Percentiles rank a stretch among this genome's conserved stretches.
Conservation (phyloP, 2,113 vertebrate species). For the Tylochromis polylepis region DNA sequence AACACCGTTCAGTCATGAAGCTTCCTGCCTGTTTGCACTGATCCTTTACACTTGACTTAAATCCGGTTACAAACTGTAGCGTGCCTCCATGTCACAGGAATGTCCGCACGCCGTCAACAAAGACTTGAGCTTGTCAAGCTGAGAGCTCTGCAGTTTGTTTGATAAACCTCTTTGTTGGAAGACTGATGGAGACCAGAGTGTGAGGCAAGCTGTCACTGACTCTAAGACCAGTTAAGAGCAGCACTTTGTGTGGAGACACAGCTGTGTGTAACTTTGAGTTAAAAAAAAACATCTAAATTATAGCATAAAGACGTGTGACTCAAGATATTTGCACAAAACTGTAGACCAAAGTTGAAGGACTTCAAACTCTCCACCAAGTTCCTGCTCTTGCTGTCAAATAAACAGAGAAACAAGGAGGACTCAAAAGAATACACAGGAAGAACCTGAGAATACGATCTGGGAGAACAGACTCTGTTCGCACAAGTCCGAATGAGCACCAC, state of each 20-base stretch:
- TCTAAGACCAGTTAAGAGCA: background rate
- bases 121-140: background rate
- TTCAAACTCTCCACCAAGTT: background rate
- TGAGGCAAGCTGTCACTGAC: background rate
- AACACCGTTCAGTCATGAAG: background rate
- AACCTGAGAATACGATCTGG: background rate
- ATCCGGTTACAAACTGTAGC: accelerated
- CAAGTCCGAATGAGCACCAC: background rate
- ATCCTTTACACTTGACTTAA: background rate
- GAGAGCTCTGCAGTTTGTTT: background rate
- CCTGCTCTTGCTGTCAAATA: background rate
- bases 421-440: background rate
- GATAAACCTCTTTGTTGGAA: background rate
- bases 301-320: background rate
- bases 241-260: background rate
- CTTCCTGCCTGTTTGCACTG: background rate
- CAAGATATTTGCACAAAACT: background rate
- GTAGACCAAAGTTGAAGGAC: background rate
- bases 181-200: background rate
- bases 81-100: background rate
- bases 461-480: background rate
- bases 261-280: background rate
- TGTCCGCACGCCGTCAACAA: background rate
- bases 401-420: background rate
- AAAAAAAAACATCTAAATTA: too few relatives aligned